Base-by-base conservation (phyloP, 2,113 vertebrate genomes). In the Sakesphorus luctuosus region DNA sequence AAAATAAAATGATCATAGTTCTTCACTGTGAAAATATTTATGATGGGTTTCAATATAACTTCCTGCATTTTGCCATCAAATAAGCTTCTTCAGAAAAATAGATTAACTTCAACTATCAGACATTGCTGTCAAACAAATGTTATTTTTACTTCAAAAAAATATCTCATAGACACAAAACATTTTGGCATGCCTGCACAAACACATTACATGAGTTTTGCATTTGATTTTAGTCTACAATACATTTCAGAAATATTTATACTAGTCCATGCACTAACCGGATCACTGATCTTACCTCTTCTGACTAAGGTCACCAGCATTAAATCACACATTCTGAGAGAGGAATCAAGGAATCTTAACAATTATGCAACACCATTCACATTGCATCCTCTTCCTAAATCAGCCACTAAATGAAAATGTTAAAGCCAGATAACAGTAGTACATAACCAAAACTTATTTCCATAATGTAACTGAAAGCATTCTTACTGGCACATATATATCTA, bases 331-430 rank as follows among this genome's bases (percentile, higher is more conserved):
- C 59, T 18, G 16, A 5, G 40, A 47, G 61, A 56, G 19, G 26
- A 89, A 89, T 49, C 44, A 44, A 88, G 65, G 38, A 65, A 74
- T 35, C 52, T 47, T 44, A 80, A 59, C n/a, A 73, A 25, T n/a
- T 46, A 74, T 20, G 13, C 59, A 63, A 63, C 26, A 40, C 15
- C 35, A 69, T 55, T 74, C n/a, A n/a, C 21, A 46, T 5, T 38
- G 16, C 33, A 63, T 66, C 86, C 81, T 86, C 50, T 28, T 91
- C 59, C 47, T 83, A 71, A 77, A 87, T 62, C 75, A 77, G 47
- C 13, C 52, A 47, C 43, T n/a, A 93, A 83, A 88, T 56, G 26
- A 83, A 83, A 75, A 74, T 10, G 24, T 75, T 86, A 80, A 77
- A 71, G 43, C 33, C 75, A 72, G 29, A 28, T 50, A 90, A 71